phyloP scores from a whole-genome alignment of 2,113 vertebrate genomes.

The Lucifuga dentata region DNA sequence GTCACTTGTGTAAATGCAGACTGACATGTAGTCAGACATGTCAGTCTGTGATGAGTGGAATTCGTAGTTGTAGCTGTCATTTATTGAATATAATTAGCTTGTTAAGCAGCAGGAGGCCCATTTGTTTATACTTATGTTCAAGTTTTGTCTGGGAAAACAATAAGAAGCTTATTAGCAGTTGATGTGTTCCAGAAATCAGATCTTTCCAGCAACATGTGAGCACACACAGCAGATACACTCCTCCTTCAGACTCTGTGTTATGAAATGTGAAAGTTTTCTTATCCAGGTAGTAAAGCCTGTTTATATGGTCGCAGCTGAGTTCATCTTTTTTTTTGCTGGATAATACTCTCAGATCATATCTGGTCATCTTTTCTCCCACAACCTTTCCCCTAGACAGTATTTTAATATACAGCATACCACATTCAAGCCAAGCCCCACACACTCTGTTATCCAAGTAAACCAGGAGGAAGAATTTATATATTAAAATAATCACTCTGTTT shows the following conservation, averaged over 20 bases:
- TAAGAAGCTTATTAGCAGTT: conserved; percentile 13
- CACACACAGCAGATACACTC: conserved; percentile 2
- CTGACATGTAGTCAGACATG: no score
- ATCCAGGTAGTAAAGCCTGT: conserved; percentile 37
- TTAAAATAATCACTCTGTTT: no score
- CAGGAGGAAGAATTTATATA: no score
- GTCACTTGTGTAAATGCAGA: no score
- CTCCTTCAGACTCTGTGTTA: conserved; percentile 18
- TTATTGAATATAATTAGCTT: no score
- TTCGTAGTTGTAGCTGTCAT: no score
- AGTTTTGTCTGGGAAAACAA: not conserved
- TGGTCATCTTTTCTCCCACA: conserved; percentile 1
- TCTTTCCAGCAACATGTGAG: not conserved
- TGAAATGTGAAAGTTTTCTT: conserved; percentile 30
- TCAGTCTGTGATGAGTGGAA: no score
- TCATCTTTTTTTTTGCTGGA: conserved; percentile 18
- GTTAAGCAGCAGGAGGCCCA: not conserved
- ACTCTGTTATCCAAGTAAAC: no score
- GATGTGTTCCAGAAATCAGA: conserved; percentile 16
- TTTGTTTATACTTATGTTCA: not conserved
- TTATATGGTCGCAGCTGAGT: conserved; percentile 36
- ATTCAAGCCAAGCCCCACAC: not conserved
- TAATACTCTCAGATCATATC: conserved; percentile 10
- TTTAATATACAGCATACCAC: not conserved
- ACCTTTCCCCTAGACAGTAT: not conserved